Base-by-base conservation (phyloP, 2,888 invertebrate genomes). In the Meiosimyza decipiens region DNA sequence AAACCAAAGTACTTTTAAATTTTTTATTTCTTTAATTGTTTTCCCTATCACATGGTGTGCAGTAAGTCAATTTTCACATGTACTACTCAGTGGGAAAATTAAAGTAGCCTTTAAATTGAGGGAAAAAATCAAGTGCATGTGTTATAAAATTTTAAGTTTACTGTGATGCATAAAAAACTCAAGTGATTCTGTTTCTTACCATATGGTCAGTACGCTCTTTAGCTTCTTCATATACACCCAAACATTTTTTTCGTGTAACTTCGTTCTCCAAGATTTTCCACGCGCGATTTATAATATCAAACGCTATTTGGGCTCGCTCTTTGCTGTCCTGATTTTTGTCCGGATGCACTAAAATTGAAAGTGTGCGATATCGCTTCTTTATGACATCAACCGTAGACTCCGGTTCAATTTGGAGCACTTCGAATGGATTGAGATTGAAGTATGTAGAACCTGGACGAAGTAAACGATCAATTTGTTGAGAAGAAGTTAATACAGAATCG, bases 261-360 rank as follows among this genome's bases (percentile, higher is more conserved):
- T 98, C 98, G 89, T 94, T 95, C 88, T 99, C 98, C 81, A 99
- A 87, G 2, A 94, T 95, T 88, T 97, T 97, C 93, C 96, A 99
- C 1, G 98, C 95, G 85, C 95, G 93, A 86, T 97, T 97, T 65
- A 99, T 92, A 83, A 97, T 94, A 88, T 96, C 96, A 86, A 96
- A 96, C 60, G 95, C 94, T 84, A 93, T 92, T 86, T 99, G 97
- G 2, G 99, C 97, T 85, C 97, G 90, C 73, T 99, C 99, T 47
- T 92, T 89, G 86, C 99, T 97, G 88, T 99, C 96, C 88, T 94
- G 91, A 89, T 99, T 99, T 89, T 99, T 99, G 87, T 99, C 99
- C 28, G 99, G 99, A 92, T 99, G 99, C 51, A 99, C 98, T 82
- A 99, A 90, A 86, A 99, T 96, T 18, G 99, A 99, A 82, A 99